These are phyloP conservation scores for Hemitrygon akajei DNA, from an alignment of 2,797 vertebrate genomes.

Conservation along the genomic window DNA sequence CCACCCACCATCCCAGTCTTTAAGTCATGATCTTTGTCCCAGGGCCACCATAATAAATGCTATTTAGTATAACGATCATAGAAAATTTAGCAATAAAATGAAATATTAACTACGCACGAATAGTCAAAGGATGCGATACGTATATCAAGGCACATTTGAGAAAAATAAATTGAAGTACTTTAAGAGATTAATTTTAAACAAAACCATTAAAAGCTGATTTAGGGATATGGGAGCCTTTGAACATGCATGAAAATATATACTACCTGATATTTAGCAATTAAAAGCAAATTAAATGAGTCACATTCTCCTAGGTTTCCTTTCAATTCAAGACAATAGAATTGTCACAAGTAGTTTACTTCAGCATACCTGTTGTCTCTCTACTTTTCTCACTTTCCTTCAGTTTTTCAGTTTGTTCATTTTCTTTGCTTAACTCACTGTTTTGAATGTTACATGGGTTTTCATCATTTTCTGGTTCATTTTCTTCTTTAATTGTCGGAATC, in stretches of 20 bases:
- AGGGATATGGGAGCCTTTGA: neutral
- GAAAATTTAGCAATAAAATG: neutral
- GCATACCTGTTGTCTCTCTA: slow-evolving; percentile 38
- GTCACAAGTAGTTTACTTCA: neutral
- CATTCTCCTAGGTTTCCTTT: neutral
- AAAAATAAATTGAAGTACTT: neutral
- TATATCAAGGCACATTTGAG: neutral
- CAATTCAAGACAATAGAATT: neutral
- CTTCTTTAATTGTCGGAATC: slow-evolving; percentile 50
- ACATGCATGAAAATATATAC: neutral
- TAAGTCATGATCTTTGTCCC: neutral
- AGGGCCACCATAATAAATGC: neutral
- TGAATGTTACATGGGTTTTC: slow-evolving; percentile 22
- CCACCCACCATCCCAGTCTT: neutral
- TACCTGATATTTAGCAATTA: neutral
- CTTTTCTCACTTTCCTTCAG: slow-evolving; percentile 38
- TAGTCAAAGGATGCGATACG: neutral
- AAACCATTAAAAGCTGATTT: neutral
- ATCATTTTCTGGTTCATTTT: slow-evolving; percentile 38
- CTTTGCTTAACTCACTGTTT: slow-evolving; percentile 38
- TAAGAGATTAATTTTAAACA: neutral
- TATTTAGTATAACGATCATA: neutral
- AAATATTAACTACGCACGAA: neutral
- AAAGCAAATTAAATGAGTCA: neutral
- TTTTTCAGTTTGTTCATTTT: slow-evolving; percentile 40